Evolutionary conservation across 1,140 invertebrate species (phyloP).

Genomic region (Nymphalis io): DNA sequence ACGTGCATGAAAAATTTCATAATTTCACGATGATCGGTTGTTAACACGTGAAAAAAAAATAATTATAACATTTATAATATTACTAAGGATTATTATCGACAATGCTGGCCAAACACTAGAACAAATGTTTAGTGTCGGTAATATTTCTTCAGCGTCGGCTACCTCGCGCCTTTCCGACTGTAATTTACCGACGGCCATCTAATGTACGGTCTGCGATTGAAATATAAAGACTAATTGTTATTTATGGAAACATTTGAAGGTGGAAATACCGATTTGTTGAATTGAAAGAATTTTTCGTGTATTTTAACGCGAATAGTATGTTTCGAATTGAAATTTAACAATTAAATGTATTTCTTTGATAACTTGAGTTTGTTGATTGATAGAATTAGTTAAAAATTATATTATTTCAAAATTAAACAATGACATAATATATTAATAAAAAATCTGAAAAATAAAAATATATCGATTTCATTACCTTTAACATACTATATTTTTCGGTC

Average conservation of each 20-base stretch:
- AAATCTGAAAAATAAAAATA: too few species aligned
- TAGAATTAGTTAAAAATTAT: too few species aligned
- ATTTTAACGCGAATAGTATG: neutral
- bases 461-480: too few species aligned
- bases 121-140: slow-evolving; percentile 51
- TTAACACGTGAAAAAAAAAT: too few species aligned
- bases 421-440: too few species aligned
- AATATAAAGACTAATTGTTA: slow-evolving; percentile 62
- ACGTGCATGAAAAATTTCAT: too few species aligned
- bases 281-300: neutral
- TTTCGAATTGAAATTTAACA: too few species aligned
- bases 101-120: slow-evolving; percentile 20
- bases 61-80: neutral
- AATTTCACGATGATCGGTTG: too few species aligned
- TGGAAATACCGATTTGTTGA: neutral
- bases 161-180: slow-evolving; percentile 48
- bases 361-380: too few species aligned
- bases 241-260: slow-evolving; percentile 48
- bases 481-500: too few species aligned
- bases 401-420: too few species aligned
- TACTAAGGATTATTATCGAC: neutral
- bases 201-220: slow-evolving; percentile 58
- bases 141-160: slow-evolving; percentile 66
- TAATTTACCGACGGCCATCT: slow-evolving; percentile 56
- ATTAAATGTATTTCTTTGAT: too few species aligned